phyloP scores from a whole-genome alignment of 2,888 invertebrate genomes.

The Iselma pallidipennis region DNA sequence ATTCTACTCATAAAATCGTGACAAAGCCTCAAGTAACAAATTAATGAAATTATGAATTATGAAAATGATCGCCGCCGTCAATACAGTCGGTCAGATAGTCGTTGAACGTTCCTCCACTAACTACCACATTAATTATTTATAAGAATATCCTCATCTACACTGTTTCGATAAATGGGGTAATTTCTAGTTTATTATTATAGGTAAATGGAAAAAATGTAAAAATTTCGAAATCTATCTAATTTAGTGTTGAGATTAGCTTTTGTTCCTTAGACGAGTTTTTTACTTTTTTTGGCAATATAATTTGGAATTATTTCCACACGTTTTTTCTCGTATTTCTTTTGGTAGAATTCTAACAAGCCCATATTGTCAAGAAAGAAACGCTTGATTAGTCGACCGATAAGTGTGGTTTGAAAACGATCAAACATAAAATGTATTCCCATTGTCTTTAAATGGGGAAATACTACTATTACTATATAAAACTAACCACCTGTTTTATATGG shows the following conservation, averaged over 20 bases:
- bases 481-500: not conserved
- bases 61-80: constrained; percentile 57
- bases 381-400: constrained; percentile 22
- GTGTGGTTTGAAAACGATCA: constrained; percentile 11
- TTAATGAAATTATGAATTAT: constrained; percentile 61
- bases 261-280: no score
- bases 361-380: constrained; percentile 11
- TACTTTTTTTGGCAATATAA: constrained; percentile 13
- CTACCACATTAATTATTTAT: constrained; percentile 32
- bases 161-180: constrained; percentile 19
- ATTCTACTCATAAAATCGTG: constrained; percentile 58
- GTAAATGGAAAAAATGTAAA: no score
- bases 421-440: constrained; percentile 1
- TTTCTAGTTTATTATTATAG: no score
- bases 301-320: constrained; percentile 5
- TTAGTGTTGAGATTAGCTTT: no score
- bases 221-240: no score
- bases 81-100: constrained; percentile 44
- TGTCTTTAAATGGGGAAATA: not conserved
- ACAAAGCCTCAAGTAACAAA: constrained; percentile 59
- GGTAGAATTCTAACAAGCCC: not conserved
- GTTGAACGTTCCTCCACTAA: constrained; percentile 17
- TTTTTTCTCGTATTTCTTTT: constrained; percentile 1
- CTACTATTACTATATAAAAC: not conserved
- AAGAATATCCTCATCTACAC: constrained; percentile 32